Evolutionary conservation across 2,888 invertebrate genomes (phyloP).

Genomic region (Cetonia aurata): DNA sequence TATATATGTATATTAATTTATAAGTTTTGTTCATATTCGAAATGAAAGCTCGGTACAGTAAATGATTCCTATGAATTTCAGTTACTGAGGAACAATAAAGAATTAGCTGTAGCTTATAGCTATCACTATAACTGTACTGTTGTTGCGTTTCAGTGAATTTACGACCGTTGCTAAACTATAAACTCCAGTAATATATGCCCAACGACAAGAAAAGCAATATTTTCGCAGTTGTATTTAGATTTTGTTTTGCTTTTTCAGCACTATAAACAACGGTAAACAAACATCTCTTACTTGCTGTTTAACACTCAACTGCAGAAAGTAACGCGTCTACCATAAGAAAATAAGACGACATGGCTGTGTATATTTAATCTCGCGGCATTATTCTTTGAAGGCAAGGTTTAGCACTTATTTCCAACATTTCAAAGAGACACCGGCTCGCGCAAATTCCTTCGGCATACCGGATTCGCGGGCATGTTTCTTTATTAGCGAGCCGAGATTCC

Average conservation of each 20-base stretch:
- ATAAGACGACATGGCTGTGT: neutral
- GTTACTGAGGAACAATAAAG: too few relatives aligned
- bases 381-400: conserved; percentile 1
- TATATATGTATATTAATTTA: too few relatives aligned
- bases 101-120: too few relatives aligned
- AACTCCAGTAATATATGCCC: neutral
- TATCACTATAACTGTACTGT: too few relatives aligned
- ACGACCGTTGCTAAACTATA: neutral
- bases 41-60: too few relatives aligned
- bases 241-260: conserved; percentile 1
- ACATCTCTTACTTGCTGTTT: neutral
- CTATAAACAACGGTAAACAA: conserved; percentile 6
- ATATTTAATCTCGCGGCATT: conserved; percentile 2
- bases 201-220: neutral
- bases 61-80: too few relatives aligned
- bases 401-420: conserved; percentile 19
- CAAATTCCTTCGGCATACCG: conserved; percentile 30
- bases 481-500: conserved; percentile 33
- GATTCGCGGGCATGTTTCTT: conserved; percentile 28
- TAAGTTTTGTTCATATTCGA: too few relatives aligned
- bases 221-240: neutral
- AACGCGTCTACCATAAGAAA: neutral
- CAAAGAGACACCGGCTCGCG: conserved; percentile 7
- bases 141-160: too few relatives aligned
- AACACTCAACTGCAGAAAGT: neutral